phyloP scores from a whole-genome alignment of 2,888 invertebrate species.

The Cheilosia vernalis region DNA sequence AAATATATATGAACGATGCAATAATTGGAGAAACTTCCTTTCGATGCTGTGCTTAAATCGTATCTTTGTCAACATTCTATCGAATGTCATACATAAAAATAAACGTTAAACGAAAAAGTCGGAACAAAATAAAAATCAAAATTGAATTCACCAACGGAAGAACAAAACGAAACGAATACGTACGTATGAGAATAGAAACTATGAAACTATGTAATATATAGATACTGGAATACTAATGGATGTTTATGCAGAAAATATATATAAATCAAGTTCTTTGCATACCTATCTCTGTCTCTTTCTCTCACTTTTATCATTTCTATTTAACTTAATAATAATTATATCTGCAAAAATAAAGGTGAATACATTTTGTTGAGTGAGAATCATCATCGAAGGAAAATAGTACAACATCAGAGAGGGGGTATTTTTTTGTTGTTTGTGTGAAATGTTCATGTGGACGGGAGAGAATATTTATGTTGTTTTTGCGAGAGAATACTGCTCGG shows the following conservation, averaged over 20 bases:
- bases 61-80: conserved; percentile 5
- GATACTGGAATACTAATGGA: conserved; percentile 23
- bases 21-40: conserved; percentile 26
- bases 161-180: conserved; percentile 10
- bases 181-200: conserved; percentile 16
- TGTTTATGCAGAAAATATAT: conserved; percentile 39
- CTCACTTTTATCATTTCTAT: conserved; percentile 62
- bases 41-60: conserved; percentile 49
- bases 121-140: background rate
- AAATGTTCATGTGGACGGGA: conserved; percentile 1
- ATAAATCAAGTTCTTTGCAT: conserved; percentile 53
- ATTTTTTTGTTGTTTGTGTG: background rate
- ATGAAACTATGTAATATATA: conserved; percentile 35
- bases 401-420: conserved; percentile 7
- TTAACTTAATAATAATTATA: conserved; percentile 74
- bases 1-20: conserved; percentile 24
- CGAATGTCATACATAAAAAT: conserved; percentile 25
- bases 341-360: conserved; percentile 73
- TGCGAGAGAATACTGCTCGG: background rate
- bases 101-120: conserved; percentile 25
- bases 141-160: conserved; percentile 13
- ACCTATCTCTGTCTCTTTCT: conserved; percentile 70
- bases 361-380: conserved; percentile 53
- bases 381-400: conserved; percentile 58
- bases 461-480: conserved; percentile 4